Evolutionary conservation across 2,113 vertebrate species (phyloP).

Genomic region (Albula goreensis): DNA sequence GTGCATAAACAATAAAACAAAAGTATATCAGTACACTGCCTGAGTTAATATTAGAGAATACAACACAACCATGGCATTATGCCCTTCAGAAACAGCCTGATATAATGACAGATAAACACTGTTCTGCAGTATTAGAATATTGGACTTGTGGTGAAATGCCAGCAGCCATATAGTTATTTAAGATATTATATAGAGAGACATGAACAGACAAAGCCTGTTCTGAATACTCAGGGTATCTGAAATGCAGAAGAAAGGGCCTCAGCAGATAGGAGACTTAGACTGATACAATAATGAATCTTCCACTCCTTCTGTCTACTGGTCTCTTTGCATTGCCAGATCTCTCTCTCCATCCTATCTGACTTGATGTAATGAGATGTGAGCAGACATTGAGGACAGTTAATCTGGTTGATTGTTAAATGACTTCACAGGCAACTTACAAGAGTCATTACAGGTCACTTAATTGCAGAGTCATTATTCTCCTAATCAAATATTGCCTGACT

Average conservation of each 20-base stretch:
- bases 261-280: neutral
- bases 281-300: neutral
- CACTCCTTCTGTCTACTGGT: neutral
- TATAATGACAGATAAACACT: too few relatives aligned
- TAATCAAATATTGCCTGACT: neutral
- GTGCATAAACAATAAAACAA: neutral
- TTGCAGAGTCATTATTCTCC: neutral
- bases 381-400: neutral
- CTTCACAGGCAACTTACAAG: neutral
- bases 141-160: neutral
- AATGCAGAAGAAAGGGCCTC: too few relatives aligned
- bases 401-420: neutral
- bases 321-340: neutral
- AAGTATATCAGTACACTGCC: neutral
- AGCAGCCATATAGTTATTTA: neutral
- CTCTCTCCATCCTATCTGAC: neutral
- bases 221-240: too few relatives aligned
- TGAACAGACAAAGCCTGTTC: neutral
- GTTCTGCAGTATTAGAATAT: neutral
- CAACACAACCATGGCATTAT: neutral
- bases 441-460: neutral
- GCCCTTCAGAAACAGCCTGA: too few relatives aligned
- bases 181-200: neutral
- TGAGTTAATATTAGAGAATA: too few relatives aligned
- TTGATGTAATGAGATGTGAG: neutral